A percentile compares a stretch with the other conserved stretches of the same genome.
These are phyloP conservation scores for Tetraodon nigroviridis DNA, from an alignment of 2,113 vertebrate species.

Conservation along the genomic window DNA sequence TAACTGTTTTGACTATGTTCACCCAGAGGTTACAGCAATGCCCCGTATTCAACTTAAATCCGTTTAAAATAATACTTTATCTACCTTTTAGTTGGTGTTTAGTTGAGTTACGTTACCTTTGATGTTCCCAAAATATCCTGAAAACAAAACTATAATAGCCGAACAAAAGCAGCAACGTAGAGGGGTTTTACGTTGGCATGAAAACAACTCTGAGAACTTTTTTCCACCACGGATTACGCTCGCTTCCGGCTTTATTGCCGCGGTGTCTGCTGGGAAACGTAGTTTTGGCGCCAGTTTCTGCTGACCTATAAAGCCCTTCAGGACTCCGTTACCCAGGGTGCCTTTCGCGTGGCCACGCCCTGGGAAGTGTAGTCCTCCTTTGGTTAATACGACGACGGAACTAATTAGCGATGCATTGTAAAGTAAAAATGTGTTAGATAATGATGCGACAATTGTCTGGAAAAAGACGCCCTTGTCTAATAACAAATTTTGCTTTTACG, in stretches of 20 bases:
- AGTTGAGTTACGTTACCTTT: slow-evolving; percentile 31
- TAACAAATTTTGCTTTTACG: neutral
- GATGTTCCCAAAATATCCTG: slow-evolving; percentile 24
- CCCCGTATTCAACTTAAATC: neutral
- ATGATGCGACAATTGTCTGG: neutral
- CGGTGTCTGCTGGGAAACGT: slow-evolving; percentile 31
- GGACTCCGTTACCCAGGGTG: slow-evolving; percentile 39
- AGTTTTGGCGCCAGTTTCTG: neutral
- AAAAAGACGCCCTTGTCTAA: neutral
- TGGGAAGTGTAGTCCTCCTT: slow-evolving; percentile 44
- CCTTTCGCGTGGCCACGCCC: rapidly evolving
- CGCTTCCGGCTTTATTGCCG: slow-evolving; percentile 39
- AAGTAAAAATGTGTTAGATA: neutral
- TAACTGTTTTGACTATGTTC: neutral
- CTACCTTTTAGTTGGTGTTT: neutral
- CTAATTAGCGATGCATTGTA: neutral
- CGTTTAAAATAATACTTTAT: neutral
- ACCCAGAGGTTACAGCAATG: neutral
- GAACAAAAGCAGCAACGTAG: slow-evolving; percentile 12
- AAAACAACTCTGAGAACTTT: slow-evolving; percentile 63
- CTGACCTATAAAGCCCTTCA: rapidly evolving
- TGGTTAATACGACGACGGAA: slow-evolving; percentile 48
- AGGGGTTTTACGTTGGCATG: slow-evolving; percentile 42
- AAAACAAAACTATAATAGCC: slow-evolving; percentile 7
- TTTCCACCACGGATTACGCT: slow-evolving; percentile 49